Evolutionary conservation across 2,113 vertebrate species (phyloP).

Genomic region (Isurus oxyrinchus): DNA sequence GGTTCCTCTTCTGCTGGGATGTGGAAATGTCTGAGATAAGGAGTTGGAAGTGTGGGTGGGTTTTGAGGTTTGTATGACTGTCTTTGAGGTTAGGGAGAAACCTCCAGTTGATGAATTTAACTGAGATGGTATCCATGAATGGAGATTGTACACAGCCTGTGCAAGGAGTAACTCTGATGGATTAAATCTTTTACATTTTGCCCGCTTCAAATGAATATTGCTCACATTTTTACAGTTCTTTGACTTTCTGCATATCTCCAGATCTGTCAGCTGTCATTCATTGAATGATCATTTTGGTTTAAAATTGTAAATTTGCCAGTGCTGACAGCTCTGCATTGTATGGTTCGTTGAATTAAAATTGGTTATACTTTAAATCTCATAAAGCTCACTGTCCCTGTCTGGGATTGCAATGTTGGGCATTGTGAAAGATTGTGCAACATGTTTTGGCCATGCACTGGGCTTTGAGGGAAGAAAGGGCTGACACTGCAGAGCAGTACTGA

Average conservation of each 20-base stretch:
- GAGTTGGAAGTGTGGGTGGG: not conserved
- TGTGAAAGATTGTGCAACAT: not conserved
- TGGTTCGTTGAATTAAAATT: not conserved
- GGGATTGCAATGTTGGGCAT: not conserved
- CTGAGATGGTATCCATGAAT: not conserved
- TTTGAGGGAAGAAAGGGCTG: not conserved
- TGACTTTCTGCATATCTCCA: not conserved
- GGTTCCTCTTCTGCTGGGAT: not conserved
- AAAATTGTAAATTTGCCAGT: not conserved
- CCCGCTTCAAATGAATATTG: not conserved
- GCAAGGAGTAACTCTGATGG: not conserved
- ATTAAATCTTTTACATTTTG: not conserved
- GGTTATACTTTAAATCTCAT: not conserved
- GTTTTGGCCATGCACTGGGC: not conserved
- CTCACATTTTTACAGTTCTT: not conserved
- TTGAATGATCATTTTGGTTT: not conserved
- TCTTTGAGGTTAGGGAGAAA: not conserved
- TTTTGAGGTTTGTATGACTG: not conserved
- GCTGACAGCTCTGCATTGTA: not conserved
- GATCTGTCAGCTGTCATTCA: not conserved
- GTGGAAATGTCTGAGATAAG: not conserved
- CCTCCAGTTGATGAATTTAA: not conserved
- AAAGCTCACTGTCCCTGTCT: not conserved
- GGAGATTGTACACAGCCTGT: not conserved
- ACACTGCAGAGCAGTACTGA: not conserved